Percentiles rank a stretch among this genome's conserved stretches.
Conservation (phyloP, 2,797 vertebrate species). For the Aphelocoma californica region DNA sequence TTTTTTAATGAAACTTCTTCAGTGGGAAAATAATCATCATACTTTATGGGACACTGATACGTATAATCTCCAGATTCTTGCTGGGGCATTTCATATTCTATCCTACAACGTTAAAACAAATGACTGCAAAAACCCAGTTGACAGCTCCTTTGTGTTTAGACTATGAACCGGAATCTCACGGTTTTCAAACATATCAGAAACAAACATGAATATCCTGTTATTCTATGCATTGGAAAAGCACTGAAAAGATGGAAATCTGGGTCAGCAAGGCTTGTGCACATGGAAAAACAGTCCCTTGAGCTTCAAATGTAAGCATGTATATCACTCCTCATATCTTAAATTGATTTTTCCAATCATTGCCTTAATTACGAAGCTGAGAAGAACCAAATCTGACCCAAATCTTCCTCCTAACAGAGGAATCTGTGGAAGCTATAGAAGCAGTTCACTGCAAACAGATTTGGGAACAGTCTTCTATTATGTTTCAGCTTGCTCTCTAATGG, state of each 20-base stretch:
- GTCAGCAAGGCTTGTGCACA: background rate
- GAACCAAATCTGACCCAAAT: background rate
- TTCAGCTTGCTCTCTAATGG: background rate
- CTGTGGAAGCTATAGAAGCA: background rate
- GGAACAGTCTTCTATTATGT: background rate
- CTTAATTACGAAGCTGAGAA: background rate
- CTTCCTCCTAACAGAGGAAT: background rate
- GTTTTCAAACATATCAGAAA: background rate
- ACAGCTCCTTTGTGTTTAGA: background rate
- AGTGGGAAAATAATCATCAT: background rate
- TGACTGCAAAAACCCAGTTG: background rate
- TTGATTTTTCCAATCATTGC: background rate
- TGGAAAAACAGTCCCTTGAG: background rate
- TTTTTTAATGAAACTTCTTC: background rate
- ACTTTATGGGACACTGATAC: background rate
- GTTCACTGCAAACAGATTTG: background rate
- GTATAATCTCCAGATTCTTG: background rate
- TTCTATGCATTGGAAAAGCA: background rate
- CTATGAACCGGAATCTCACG: background rate
- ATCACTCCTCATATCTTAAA: background rate
- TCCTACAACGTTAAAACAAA: background rate
- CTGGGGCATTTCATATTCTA: background rate
- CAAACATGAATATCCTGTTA: background rate
- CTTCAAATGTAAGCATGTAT: background rate
- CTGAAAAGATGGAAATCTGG: background rate